Base-by-base conservation (phyloP, 2,888 invertebrate species). In the Hemistola chrysoprasaria region DNA sequence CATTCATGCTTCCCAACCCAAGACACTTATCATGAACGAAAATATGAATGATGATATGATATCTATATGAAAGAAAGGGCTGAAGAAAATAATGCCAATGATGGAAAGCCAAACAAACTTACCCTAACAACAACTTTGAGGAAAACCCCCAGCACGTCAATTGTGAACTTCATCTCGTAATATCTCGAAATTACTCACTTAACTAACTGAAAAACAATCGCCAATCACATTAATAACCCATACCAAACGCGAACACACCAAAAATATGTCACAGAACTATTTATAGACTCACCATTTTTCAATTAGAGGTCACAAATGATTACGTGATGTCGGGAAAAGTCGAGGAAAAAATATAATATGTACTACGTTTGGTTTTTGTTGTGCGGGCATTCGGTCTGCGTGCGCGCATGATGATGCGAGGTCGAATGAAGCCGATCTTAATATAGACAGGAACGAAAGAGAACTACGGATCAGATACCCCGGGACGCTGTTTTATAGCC, bases 61-160 rank as follows among this genome's bases (percentile, higher is more conserved):
- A 16, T 16, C 16, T 3, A 16, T 3, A 16, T 2, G 4, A 16
- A 16, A 16, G 16, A 16, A 16, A 16, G 16, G 4, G 2, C 3
- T 16, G 16, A 16, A 16, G 2, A 4, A 16, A 16, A 16, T 16
- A 4, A 16, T 16, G 16, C 16, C 16, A 16, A 16, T 16, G 4
- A 16, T 16, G 2, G 4, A 16, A 16, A 16, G 16, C 16, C 16
- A 16, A 2, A 3, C n/a, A 8, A 25, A 79, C 86, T 78, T 74
- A 90, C 90, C 85, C 68, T 87, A 59, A 90, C 62, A 32, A 90
- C 90, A 46, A 90, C 80, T 80, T 90, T 90, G 45, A 90, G 75
- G 64, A 90, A 89, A 51, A 90, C 78, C 46, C 90, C 90, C 72
- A 90, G 62, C 8, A 90, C 89, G 42, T 90, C 90, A 31, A 90